Percentiles rank a stretch among this genome's conserved stretches.
Conservation (phyloP, 2,888 invertebrate genomes). For the Nebria salina region DNA sequence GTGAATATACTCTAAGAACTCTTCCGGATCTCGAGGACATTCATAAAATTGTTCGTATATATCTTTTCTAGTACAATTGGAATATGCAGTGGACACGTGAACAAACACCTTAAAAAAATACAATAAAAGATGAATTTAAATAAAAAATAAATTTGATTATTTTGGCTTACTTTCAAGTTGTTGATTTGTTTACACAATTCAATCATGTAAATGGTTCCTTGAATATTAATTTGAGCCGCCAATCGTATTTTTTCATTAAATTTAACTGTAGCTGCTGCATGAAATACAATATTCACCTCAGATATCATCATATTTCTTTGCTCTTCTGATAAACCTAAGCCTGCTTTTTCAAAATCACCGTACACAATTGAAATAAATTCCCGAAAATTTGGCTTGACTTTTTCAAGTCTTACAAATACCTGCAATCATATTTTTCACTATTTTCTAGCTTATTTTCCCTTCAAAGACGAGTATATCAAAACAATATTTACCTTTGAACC, state of each 20-base stretch:
- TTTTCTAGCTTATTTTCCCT: too few species aligned
- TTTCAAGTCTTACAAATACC: background rate
- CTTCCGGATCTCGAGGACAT: conserved; percentile 57
- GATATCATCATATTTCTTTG: conserved; percentile 12
- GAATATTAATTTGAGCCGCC: conserved; percentile 75
- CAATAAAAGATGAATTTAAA: conserved; percentile 47
- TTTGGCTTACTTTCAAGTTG: conserved; percentile 66
- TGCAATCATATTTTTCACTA: background rate
- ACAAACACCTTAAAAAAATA: conserved; percentile 62
- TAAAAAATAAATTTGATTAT: conserved; percentile 17
- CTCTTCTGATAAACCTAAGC: conserved; percentile 22
- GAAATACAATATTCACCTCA: conserved; percentile 27
- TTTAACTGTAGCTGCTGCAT: conserved; percentile 50
- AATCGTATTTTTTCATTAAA: conserved; percentile 77
- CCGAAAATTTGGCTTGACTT: conserved; percentile 16
- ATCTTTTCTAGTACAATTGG: conserved; percentile 66
- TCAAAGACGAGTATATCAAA: background rate
- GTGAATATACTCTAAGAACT: conserved; percentile 57
- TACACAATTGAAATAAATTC: conserved; percentile 10
- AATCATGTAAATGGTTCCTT: conserved; percentile 72
- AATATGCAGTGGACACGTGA: conserved; percentile 76
- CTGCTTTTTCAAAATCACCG: conserved; percentile 18
- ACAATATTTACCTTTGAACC: conserved; percentile 7
- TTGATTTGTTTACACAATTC: conserved; percentile 71
- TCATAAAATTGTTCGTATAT: conserved; percentile 62